Conservation (phyloP, 2,113 vertebrate species). For the Mohoua ochrocephala region DNA sequence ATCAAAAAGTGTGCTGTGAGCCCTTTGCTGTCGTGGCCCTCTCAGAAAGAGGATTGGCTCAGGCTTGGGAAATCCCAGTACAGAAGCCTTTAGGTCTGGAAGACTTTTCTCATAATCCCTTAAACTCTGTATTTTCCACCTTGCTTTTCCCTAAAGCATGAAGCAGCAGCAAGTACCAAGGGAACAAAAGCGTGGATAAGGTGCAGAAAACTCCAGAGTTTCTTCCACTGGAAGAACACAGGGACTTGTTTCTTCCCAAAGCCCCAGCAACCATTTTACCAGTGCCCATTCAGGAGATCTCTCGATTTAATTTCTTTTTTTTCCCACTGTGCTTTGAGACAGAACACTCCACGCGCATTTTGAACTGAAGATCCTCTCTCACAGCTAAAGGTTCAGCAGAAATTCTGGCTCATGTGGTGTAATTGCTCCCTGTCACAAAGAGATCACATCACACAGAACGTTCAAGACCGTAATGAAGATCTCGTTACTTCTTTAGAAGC, state of each 20-base stretch:
- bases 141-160: not conserved
- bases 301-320: not conserved
- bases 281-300: not conserved
- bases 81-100: not conserved
- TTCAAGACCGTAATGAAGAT: not conserved
- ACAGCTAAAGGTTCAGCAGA: not conserved
- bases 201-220: no score
- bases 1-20: not conserved
- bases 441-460: accelerated
- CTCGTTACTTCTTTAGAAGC: not conserved
- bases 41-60: not conserved
- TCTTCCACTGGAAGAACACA: not conserved
- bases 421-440: not conserved
- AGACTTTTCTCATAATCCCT: not conserved
- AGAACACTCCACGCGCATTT: accelerated
- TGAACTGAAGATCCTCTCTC: not conserved
- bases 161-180: not conserved
- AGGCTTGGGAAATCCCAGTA: not conserved
- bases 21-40: not conserved
- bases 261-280: not conserved
- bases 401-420: not conserved
- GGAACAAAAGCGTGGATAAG: not conserved
- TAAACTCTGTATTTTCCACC: not conserved
- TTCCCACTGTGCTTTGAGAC: not conserved
- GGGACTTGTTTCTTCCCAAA: not conserved